Evolutionary conservation across 2,888 invertebrate species (phyloP).

Genomic region (Lumbricus terrestris): DNA sequence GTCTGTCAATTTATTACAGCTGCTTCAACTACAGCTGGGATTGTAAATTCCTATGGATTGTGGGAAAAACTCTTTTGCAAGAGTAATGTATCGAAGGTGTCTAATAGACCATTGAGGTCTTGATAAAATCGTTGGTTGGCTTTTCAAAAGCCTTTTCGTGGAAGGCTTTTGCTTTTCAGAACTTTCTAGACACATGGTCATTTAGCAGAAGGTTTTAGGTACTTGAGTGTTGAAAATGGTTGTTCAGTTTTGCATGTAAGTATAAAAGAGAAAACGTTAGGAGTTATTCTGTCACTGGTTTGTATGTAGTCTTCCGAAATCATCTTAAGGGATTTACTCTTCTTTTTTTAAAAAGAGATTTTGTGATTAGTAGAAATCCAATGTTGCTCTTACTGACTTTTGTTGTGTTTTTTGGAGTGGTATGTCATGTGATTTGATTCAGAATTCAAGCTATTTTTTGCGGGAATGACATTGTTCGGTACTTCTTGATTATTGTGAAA

Average conservation of each 20-base stretch:
- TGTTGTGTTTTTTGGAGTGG: background rate
- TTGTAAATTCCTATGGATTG: background rate
- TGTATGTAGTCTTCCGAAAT: background rate
- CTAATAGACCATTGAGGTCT: background rate
- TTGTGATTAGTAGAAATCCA: background rate
- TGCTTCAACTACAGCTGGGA: background rate
- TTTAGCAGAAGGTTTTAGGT: background rate
- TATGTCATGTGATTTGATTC: background rate
- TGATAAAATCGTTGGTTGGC: background rate
- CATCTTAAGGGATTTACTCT: background rate
- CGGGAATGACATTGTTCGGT: background rate
- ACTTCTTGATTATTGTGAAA: no score
- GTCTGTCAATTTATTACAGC: background rate
- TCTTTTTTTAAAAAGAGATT: background rate
- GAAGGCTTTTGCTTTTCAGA: background rate
- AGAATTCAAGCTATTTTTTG: background rate
- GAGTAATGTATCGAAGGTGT: background rate
- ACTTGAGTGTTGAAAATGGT: background rate
- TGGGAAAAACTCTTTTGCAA: background rate
- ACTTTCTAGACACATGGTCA: background rate
- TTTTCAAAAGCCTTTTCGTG: background rate
- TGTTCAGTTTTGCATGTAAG: background rate
- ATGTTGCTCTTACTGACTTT: background rate
- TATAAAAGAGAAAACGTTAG: background rate
- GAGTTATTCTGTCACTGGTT: background rate